Conservation (phyloP, 2,888 invertebrate genomes). For the Lottia scabra region DNA sequence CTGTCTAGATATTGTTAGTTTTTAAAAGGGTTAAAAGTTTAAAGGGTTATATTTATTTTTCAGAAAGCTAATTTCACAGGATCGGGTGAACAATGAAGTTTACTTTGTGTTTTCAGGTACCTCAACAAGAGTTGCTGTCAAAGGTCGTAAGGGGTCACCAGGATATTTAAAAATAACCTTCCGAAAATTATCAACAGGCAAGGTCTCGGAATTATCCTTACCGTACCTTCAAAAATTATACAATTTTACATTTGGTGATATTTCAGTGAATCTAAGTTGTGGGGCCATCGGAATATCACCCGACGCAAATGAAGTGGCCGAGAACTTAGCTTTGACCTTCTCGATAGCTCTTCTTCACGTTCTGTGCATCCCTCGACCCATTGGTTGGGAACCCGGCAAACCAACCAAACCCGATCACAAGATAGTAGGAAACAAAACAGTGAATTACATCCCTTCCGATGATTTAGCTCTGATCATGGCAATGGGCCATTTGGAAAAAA, state of each 20-base stretch:
- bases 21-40: no score
- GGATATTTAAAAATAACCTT: slow-evolving; percentile 59
- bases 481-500: slow-evolving; percentile 69
- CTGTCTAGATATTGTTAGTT: no score
- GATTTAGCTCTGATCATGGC: slow-evolving; percentile 68
- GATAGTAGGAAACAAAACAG: slow-evolving; percentile 16
- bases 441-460: slow-evolving; percentile 54
- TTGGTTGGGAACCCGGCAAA: slow-evolving; percentile 30
- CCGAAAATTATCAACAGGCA: slow-evolving; percentile 45
- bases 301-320: slow-evolving; percentile 64
- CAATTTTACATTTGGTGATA: slow-evolving; percentile 43
- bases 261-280: slow-evolving; percentile 56
- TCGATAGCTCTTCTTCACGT: slow-evolving; percentile 71
- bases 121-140: slow-evolving; percentile 34
- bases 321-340: slow-evolving; percentile 71
- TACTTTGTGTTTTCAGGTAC: no score
- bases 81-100: no score
- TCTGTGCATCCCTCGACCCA: slow-evolving; percentile 70
- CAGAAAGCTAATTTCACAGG: no score
- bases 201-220: slow-evolving; percentile 45
- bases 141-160: slow-evolving; percentile 62
- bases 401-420: slow-evolving; percentile 23
- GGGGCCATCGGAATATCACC: slow-evolving; percentile 53
- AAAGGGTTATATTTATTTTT: no score
- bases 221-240: slow-evolving; percentile 46